These are phyloP conservation scores for Chelon labrosus DNA, from an alignment of 2,797 vertebrate species.

Conservation along the genomic window DNA sequence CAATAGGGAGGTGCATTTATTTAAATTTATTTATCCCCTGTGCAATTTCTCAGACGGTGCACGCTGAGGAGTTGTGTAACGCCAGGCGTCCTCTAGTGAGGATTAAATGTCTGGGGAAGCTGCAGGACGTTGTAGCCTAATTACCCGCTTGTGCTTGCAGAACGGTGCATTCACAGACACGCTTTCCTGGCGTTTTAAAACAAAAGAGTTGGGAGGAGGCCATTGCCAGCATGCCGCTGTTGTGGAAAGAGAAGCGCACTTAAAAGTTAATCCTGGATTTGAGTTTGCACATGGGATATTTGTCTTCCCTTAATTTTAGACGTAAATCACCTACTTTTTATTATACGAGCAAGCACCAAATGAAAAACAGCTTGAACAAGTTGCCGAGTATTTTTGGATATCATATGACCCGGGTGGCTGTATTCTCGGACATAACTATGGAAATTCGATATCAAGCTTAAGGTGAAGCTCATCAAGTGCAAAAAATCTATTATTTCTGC, in stretches of 20 bases:
- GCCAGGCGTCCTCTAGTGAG: not conserved
- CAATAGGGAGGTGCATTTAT: no score
- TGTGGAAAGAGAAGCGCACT: not conserved
- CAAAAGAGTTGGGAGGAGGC: not conserved
- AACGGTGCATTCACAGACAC: constrained; percentile 24
- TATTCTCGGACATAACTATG: not conserved
- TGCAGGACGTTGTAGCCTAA: not conserved
- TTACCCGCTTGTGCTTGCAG: constrained; percentile 11
- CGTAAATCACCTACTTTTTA: not conserved
- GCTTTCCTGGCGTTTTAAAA: constrained; percentile 12
- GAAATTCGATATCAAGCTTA: not conserved
- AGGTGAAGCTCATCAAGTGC: not conserved
- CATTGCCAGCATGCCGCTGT: constrained; percentile 19
- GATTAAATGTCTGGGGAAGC: constrained; percentile 5
- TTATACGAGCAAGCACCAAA: not conserved
- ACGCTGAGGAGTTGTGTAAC: not conserved
- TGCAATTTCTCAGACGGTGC: not conserved
- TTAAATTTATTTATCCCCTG: constrained; percentile 19
- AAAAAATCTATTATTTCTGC: constrained; percentile 1
- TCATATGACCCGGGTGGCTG: not conserved
- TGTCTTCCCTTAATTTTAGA: not conserved
- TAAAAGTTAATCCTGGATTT: not conserved
- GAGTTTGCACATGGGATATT: not conserved
- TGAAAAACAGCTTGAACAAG: not conserved
- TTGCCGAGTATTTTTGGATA: no score